A percentile compares a stretch with the other conserved stretches of the same genome.
phyloP scores from a whole-genome alignment of 2,888 invertebrate species.

The Ophion ellenae region DNA sequence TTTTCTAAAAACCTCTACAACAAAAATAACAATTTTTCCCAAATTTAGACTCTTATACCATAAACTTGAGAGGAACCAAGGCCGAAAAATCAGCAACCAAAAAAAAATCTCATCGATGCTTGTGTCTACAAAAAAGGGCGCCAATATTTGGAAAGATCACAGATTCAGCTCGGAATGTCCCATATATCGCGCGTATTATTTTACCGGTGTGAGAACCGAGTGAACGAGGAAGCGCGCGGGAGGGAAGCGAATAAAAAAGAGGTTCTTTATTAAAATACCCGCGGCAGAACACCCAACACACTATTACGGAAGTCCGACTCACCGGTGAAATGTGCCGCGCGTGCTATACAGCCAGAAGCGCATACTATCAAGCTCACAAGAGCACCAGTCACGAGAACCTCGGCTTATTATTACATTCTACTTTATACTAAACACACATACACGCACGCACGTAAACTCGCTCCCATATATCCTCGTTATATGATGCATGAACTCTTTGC shows the following conservation, averaged over 20 bases:
- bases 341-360: conserved; percentile 34
- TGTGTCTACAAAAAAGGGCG: not conserved
- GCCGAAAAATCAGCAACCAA: not conserved
- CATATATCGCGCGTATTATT: conserved; percentile 24
- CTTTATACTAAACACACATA: conserved; percentile 44
- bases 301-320: conserved; percentile 63
- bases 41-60: too few relatives aligned
- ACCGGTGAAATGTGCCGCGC: conserved; percentile 58
- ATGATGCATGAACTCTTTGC: conserved; percentile 52
- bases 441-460: not conserved
- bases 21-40: too few relatives aligned
- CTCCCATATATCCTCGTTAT: conserved; percentile 45
- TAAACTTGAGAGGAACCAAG: not conserved
- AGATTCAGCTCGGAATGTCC: conserved; percentile 16
- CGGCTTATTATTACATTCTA: conserved; percentile 64
- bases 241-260: conserved; percentile 76
- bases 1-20: too few relatives aligned
- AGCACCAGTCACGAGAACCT: conserved; percentile 56
- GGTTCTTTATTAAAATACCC: conserved; percentile 81
- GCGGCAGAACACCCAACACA: conserved; percentile 63
- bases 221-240: conserved; percentile 67
- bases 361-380: conserved; percentile 20
- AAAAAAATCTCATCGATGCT: not conserved
- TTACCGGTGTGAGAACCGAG: conserved; percentile 63
- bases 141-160: not conserved